Evolutionary conservation across 2,797 vertebrate species (phyloP).

Genomic region (Acipenser ruthenus): DNA sequence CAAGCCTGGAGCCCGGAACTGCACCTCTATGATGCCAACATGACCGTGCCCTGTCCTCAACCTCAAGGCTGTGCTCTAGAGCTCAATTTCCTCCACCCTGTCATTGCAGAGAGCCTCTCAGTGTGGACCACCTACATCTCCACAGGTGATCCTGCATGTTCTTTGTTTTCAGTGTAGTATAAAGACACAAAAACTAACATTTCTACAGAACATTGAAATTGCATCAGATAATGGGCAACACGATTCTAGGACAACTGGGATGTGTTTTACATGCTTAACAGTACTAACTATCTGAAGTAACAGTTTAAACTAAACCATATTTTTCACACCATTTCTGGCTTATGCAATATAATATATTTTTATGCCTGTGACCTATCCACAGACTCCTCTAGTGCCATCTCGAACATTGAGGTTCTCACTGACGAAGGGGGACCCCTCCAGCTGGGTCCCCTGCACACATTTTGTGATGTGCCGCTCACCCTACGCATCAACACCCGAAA

Average conservation of each 20-base stretch:
- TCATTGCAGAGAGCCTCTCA: constrained; percentile 70
- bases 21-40: constrained; percentile 83
- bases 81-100: constrained; percentile 70
- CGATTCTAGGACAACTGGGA: too few species aligned
- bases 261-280: too few species aligned
- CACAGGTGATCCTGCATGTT: constrained; percentile 36
- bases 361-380: constrained; percentile 24
- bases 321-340: background rate
- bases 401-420: constrained; percentile 73
- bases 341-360: background rate
- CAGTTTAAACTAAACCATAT: background rate
- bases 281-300: too few species aligned
- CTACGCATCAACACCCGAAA: constrained; percentile 62
- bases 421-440: constrained; percentile 66
- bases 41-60: constrained; percentile 83
- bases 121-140: constrained; percentile 91
- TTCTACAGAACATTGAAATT: too few species aligned
- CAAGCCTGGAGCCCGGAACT: constrained; percentile 95
- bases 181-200: too few species aligned
- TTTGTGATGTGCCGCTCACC: constrained; percentile 84
- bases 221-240: too few species aligned
- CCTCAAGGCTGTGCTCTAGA: constrained; percentile 80
- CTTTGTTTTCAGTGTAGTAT: background rate
- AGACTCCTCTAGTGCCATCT: constrained; percentile 58
- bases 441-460: constrained; percentile 74